Evolutionary conservation across 2,797 vertebrate genomes (phyloP).

Genomic region (Myotis daubentonii): DNA sequence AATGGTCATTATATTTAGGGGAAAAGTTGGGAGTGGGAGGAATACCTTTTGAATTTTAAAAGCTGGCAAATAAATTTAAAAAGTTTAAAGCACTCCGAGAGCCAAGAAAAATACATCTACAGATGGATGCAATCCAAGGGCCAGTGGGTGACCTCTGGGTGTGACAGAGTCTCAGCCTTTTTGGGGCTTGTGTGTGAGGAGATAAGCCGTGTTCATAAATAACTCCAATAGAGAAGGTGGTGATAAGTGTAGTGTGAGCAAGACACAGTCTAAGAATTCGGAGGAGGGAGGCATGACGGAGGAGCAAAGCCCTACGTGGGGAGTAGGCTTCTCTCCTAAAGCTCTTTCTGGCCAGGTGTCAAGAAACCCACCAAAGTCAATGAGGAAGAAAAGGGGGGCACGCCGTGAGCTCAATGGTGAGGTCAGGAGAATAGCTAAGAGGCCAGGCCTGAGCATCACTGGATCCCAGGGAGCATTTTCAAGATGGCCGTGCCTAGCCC

Average conservation of each 20-base stretch:
- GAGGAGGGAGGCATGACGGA: not conserved
- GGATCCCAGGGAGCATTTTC: not conserved
- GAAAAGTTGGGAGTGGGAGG: not conserved
- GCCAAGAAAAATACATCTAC: constrained; percentile 2
- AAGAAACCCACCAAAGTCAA: not conserved
- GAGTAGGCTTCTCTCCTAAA: not conserved
- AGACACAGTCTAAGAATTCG: not conserved
- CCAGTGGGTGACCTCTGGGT: not conserved
- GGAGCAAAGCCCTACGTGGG: too few species aligned
- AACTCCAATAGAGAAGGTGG: not conserved
- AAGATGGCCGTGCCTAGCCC: not conserved
- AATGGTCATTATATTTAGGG: not conserved
- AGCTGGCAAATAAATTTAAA: not conserved
- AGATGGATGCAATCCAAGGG: not conserved
- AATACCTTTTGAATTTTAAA: constrained; percentile 24
- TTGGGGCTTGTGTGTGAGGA: not conserved
- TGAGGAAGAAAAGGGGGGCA: not conserved
- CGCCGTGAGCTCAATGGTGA: not conserved
- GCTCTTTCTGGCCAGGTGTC: not conserved
- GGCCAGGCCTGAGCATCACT: too few species aligned
- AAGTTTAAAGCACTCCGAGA: not conserved
- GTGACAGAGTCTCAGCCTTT: not conserved
- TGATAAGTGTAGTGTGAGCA: not conserved
- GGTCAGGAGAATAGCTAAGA: not conserved
- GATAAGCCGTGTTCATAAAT: constrained; percentile 28